Percentiles rank a stretch among this genome's conserved stretches.
Conservation (phyloP, 2,797 vertebrate genomes). For the Poeciliopsis infans region DNA sequence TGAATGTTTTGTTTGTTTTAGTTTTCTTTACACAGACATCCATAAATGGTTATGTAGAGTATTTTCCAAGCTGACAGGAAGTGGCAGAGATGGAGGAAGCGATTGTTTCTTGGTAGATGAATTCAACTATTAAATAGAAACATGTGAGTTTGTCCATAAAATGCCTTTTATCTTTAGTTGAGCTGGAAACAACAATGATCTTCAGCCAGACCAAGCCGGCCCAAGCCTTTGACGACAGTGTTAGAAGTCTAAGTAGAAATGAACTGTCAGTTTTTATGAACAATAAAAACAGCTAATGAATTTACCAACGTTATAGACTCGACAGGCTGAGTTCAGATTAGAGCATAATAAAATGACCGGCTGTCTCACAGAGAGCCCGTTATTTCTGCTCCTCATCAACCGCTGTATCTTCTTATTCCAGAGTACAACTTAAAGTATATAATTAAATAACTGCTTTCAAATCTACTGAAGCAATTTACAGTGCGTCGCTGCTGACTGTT, state of each 20-base stretch:
- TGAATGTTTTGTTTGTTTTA: not conserved
- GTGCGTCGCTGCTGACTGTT: not conserved
- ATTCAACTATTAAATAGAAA: not conserved
- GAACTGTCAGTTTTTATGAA: conserved; percentile 24
- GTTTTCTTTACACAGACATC: not conserved
- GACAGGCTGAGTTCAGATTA: conserved; percentile 34
- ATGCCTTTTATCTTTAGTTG: not conserved
- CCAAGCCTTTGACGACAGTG: not conserved
- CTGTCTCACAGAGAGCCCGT: conserved; percentile 13
- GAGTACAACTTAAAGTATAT: not conserved
- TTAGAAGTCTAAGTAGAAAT: conserved; percentile 5
- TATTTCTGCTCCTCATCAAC: conserved; percentile 22
- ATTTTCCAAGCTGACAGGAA: not conserved
- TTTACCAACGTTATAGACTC: conserved; percentile 28
- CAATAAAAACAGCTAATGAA: conserved; percentile 29
- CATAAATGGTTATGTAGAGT: not conserved
- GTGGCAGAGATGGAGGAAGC: not conserved
- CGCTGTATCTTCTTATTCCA: conserved; percentile 7
- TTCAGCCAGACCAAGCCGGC: not conserved
- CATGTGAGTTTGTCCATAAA: not conserved
- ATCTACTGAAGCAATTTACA: not conserved
- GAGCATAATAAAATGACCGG: conserved; percentile 43
- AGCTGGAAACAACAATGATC: not conserved
- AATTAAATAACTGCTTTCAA: conserved; percentile 11
- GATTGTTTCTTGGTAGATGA: not conserved